Evolutionary conservation across 2,888 invertebrate genomes (phyloP).

Genomic region (Sepiola atlantica): DNA sequence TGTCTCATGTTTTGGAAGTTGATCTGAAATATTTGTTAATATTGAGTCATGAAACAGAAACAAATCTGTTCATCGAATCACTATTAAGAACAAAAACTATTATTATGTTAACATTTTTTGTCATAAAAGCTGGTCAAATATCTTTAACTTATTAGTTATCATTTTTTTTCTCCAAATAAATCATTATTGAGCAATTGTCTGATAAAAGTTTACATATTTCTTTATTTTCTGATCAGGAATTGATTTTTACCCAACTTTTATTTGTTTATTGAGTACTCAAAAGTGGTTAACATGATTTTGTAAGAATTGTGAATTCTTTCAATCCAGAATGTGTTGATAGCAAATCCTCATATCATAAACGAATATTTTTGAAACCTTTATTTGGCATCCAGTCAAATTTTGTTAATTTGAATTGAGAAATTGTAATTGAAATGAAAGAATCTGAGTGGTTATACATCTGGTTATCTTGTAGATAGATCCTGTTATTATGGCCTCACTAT

Average conservation of each 20-base stretch:
- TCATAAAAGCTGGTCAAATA: background rate
- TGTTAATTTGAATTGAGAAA: background rate
- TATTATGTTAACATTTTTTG: background rate
- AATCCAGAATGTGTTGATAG: background rate
- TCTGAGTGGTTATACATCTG: background rate
- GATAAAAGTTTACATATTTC: background rate
- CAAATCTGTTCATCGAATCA: background rate
- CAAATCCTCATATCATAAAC: background rate
- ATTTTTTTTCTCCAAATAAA: background rate
- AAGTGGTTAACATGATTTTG: background rate
- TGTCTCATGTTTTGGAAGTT: background rate
- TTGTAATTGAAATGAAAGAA: background rate
- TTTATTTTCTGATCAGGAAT: background rate
- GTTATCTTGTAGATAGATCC: background rate
- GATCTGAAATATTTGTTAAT: background rate
- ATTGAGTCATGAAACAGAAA: background rate
- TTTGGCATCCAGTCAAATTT: background rate
- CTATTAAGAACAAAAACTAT: background rate
- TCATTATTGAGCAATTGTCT: background rate
- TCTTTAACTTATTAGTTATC: background rate
- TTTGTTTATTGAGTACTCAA: background rate
- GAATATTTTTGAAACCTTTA: background rate
- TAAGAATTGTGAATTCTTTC: background rate
- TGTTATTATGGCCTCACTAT: background rate
- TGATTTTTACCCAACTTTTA: background rate